Evolutionary conservation across 2,113 vertebrate species (phyloP).

Genomic region (Anarhynchus alexandrinus): DNA sequence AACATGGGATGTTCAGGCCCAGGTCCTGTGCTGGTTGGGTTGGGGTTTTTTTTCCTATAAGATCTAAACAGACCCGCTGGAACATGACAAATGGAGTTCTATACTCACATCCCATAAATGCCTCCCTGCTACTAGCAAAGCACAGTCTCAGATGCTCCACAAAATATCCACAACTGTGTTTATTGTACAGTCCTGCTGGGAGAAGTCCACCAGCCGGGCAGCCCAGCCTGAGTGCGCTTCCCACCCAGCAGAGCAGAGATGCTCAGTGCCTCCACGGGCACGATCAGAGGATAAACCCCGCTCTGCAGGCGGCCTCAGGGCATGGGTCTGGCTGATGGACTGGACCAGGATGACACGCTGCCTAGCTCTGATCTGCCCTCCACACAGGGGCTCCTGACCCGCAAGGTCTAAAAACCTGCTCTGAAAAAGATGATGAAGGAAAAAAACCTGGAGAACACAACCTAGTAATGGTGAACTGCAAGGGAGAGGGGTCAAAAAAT

Average conservation of each 20-base stretch:
- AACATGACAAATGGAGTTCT: background rate
- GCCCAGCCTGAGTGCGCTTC: fast-evolving
- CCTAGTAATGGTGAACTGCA: background rate
- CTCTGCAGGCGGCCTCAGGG: fast-evolving
- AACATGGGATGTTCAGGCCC: fast-evolving
- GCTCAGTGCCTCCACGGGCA: background rate
- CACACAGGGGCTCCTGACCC: background rate
- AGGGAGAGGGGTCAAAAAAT: background rate
- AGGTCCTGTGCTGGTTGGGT: background rate
- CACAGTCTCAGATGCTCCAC: background rate
- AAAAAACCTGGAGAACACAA: background rate
- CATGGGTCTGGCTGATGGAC: background rate
- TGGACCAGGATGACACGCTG: background rate
- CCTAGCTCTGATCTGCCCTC: background rate
- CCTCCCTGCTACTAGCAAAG: background rate
- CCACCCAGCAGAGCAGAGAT: background rate
- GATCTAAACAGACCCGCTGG: background rate
- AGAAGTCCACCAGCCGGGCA: background rate
- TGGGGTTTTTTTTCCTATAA: background rate
- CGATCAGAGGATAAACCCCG: fast-evolving
- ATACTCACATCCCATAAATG: fast-evolving
- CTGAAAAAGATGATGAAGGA: background rate
- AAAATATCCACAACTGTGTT: too few relatives aligned
- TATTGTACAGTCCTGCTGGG: background rate
- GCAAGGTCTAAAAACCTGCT: background rate